Evolutionary conservation across 1,140 invertebrate species (phyloP).

Genomic region (Drosophila eugracilis): DNA sequence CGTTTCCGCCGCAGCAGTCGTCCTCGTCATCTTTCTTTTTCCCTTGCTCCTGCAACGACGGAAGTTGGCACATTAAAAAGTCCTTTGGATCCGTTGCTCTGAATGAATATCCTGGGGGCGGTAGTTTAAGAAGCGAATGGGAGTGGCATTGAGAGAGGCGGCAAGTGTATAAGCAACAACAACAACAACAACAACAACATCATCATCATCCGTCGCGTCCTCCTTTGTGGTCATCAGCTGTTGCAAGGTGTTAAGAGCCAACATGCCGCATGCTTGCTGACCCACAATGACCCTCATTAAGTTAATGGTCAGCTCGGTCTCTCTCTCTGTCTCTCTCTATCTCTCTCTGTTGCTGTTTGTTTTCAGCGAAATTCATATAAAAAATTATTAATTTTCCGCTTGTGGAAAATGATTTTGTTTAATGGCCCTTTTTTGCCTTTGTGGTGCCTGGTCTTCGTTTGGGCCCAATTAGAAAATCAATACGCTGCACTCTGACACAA

Average conservation of each 20-base stretch:
- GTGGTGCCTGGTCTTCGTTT: slow-evolving; percentile 11
- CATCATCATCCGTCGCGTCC: slow-evolving; percentile 37
- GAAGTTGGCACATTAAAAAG: slow-evolving; percentile 73
- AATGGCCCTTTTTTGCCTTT: slow-evolving; percentile 46
- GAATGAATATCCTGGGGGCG: slow-evolving; percentile 24
- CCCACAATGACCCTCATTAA: slow-evolving; percentile 77
- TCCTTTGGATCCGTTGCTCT: slow-evolving; percentile 35
- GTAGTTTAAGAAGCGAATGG: slow-evolving; percentile 24
- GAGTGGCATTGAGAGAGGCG: slow-evolving; percentile 2
- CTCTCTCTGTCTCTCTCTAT: no score
- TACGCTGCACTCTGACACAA: slow-evolving; percentile 76
- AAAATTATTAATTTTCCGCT: slow-evolving; percentile 65
- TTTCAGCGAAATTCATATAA: slow-evolving; percentile 64
- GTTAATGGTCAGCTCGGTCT: slow-evolving; percentile 59
- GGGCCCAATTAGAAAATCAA: slow-evolving; percentile 77
- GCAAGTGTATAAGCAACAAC: slow-evolving; percentile 51
- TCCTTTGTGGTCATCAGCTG: slow-evolving; percentile 37
- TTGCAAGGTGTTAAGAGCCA: slow-evolving; percentile 71
- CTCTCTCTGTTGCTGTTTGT: no score
- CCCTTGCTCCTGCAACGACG: slow-evolving; percentile 18
- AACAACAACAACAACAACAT: no score
- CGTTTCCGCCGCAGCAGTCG: slow-evolving; percentile 59
- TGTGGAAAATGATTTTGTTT: slow-evolving; percentile 54
- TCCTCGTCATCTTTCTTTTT: slow-evolving; percentile 22
- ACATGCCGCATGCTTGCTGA: slow-evolving; percentile 42